These are phyloP conservation scores for Anthoscopus minutus DNA, from an alignment of 2,113 vertebrate species.

Conservation along the genomic window DNA sequence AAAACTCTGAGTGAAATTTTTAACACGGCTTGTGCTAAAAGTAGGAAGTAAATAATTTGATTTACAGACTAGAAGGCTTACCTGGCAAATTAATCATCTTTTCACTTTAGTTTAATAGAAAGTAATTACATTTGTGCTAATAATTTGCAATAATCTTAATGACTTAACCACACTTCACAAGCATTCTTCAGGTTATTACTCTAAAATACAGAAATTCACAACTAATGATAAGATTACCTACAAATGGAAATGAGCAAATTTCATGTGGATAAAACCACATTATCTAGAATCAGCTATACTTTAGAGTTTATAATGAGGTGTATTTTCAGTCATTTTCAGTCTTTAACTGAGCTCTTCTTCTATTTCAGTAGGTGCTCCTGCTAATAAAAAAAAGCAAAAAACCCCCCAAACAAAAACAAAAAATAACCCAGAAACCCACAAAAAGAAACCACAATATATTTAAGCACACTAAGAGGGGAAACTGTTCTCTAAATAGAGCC, in stretches of 20 bases:
- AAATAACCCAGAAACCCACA: background rate
- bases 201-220: background rate
- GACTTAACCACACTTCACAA: background rate
- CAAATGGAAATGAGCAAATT: background rate
- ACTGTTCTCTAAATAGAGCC: background rate
- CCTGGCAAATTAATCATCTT: background rate
- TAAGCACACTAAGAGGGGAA: background rate
- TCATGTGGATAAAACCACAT: background rate
- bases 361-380: background rate
- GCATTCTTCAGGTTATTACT: background rate
- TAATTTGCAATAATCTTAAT: background rate
- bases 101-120: background rate
- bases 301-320: background rate
- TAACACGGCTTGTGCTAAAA: background rate
- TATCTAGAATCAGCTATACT: background rate
- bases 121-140: background rate
- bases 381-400: background rate
- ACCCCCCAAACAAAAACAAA: background rate
- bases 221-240: background rate
- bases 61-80: background rate
- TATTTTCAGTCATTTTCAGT: background rate
- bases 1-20: background rate
- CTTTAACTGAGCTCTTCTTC: background rate
- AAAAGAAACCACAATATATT: background rate
- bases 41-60: background rate